Conservation (phyloP, 2,113 vertebrate species). For the Mionectes macconnelli region DNA sequence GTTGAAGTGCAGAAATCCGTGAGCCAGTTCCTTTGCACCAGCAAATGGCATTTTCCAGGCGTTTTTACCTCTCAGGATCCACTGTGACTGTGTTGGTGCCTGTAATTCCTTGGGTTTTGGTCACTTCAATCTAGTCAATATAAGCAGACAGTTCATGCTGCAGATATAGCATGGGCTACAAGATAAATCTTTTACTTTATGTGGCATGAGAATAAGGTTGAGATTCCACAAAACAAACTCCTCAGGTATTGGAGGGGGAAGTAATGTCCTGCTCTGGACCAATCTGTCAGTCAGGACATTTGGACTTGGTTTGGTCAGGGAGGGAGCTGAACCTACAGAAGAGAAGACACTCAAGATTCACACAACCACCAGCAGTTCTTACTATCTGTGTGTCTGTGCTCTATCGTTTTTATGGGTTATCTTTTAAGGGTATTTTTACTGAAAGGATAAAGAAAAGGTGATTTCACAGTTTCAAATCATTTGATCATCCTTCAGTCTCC, state of each 20-base stretch:
- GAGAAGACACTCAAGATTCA: not conserved
- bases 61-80: not conserved
- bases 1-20: not conserved
- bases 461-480: not conserved
- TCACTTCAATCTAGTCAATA: not conserved
- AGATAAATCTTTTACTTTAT: not conserved
- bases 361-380: not conserved
- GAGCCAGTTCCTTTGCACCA: not conserved
- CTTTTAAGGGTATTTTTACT: not conserved
- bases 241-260: not conserved
- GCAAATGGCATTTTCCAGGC: not conserved
- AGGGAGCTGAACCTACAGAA: not conserved
- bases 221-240: not conserved
- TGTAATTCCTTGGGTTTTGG: not conserved
- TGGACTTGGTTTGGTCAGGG: not conserved
- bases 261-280: not conserved
- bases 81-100: not conserved
- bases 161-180: not conserved
- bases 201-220: not conserved
- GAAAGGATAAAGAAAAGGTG: not conserved
- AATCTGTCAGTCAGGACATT: not conserved
- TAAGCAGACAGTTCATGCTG: not conserved
- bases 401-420: not conserved
- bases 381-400: not conserved
- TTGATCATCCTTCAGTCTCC: not conserved